Evolutionary conservation across 2,797 vertebrate species (phyloP), one percentile per base, ranked within the genome.

Genomic region (Eulemur coronatus): DNA sequence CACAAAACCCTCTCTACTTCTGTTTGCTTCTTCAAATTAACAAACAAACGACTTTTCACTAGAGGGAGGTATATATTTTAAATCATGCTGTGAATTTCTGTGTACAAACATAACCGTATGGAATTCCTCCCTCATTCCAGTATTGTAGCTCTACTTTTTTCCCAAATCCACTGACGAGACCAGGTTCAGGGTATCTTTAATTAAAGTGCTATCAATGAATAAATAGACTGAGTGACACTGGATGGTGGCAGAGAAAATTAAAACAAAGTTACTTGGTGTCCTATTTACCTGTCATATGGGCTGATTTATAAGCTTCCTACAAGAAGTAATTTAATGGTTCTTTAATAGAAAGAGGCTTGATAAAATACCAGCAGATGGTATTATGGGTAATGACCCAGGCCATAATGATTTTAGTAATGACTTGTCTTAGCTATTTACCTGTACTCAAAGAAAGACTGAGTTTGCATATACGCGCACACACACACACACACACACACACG

Each of bases 301-400:
- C 84, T 97, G 87, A 98, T 97, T 97, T 98, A 98, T 97, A 92
- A 95, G 67, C 81, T 98, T 97, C 93, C 97, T 96, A 96, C 89
- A 98, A 98, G 96, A 98, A 96, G 80, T 91, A 97, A 98, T 96
- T 97, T 97, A 98, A 98, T 93, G 91, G 55, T 63, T 97, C 97
- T 97, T 98, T 98, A 98, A 98, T 96, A 98, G 96, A 98, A 97
- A 52, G 43, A 98, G 93, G 11, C 72, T 97, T 98, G 97, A 98
- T 92, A 98, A 98, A 98, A 98, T 94, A 94, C 91, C 76, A 96
- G 78, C 95, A 98, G 95, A 96, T 97, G 75, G 96, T 88, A 98
- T 97, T 98, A 84, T 98, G 91, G 95, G 96, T 98, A 98, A 98
- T 97, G 94, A 97, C 96, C 95, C 97, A 98, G 96, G 33, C 70